A percentile compares a stretch with the other conserved stretches of the same genome.
Evolutionary conservation across 2,113 vertebrate genomes (phyloP).

Genomic region (Callipepla californica): DNA sequence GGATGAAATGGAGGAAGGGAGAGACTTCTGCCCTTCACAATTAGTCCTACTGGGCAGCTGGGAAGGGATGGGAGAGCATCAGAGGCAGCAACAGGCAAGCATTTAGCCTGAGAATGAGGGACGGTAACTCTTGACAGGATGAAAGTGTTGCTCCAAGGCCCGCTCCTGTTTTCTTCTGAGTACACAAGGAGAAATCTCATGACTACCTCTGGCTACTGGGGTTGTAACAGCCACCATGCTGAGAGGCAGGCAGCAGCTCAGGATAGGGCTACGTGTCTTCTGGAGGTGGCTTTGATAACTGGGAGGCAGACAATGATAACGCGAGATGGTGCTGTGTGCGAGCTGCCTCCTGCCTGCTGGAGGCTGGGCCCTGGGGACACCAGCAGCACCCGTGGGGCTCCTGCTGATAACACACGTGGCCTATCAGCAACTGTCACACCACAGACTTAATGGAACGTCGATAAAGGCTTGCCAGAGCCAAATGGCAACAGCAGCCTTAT

Average conservation of each 20-base stretch:
- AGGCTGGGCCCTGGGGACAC: constrained; percentile 15
- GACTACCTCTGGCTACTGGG: neutral
- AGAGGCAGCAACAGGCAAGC: neutral
- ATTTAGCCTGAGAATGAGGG: neutral
- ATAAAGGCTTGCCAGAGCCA: constrained; percentile 40
- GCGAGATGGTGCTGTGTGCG: fast-evolving
- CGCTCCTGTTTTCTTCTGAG: neutral
- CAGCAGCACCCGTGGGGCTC: neutral
- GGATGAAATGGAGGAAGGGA: neutral
- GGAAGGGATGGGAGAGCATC: neutral
- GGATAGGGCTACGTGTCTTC: fast-evolving
- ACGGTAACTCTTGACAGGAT: neutral
- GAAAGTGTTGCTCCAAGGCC: neutral
- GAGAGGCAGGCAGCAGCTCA: neutral
- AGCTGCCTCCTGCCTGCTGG: neutral
- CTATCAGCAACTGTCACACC: constrained; percentile 63
- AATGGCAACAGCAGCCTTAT: constrained; percentile 68
- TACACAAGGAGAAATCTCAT: neutral
- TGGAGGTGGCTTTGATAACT: neutral
- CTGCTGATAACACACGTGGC: constrained; percentile 33
- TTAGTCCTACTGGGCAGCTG: neutral
- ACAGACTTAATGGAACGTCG: constrained; percentile 38
- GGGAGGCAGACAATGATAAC: neutral
- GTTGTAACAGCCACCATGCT: fast-evolving
- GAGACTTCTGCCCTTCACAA: neutral